phyloP scores from a whole-genome alignment of 2,113 vertebrate genomes.

The Myiagra hebetior region DNA sequence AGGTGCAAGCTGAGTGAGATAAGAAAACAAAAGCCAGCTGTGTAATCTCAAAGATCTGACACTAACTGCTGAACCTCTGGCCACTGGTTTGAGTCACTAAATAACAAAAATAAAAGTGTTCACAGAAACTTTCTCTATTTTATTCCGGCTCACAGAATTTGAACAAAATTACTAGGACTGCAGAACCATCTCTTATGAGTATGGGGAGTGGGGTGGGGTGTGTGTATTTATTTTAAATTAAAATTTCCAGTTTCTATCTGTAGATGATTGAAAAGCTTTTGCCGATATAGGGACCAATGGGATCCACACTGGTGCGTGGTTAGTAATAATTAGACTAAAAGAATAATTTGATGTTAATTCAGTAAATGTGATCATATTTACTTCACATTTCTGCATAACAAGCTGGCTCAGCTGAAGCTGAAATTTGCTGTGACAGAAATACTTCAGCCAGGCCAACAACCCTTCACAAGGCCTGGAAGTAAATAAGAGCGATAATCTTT shows the following conservation, averaged over 20 bases:
- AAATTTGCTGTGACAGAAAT: not conserved
- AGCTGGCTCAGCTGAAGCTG: not conserved
- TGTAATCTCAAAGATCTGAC: not conserved
- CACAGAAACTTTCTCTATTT: not conserved
- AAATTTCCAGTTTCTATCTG: not conserved
- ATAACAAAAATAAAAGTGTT: not conserved
- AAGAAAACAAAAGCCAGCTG: not conserved
- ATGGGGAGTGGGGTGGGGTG: rapidly evolving
- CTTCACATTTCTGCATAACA: not conserved
- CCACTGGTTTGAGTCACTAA: not conserved
- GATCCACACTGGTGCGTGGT: not conserved
- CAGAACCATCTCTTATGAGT: not conserved
- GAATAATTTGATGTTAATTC: not conserved
- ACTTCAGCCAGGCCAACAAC: not conserved
- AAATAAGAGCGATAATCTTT: not conserved
- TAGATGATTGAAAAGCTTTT: not conserved
- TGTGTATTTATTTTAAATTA: not conserved
- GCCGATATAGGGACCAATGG: not conserved
- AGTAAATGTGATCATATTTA: not conserved
- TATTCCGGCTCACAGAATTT: not conserved
- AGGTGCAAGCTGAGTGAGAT: not conserved
- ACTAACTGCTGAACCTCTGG: not conserved
- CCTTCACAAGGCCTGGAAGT: not conserved
- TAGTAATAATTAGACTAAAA: not conserved
- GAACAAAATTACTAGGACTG: not conserved